Conservation (phyloP, 1,140 invertebrate genomes). For the Physella acuta region DNA sequence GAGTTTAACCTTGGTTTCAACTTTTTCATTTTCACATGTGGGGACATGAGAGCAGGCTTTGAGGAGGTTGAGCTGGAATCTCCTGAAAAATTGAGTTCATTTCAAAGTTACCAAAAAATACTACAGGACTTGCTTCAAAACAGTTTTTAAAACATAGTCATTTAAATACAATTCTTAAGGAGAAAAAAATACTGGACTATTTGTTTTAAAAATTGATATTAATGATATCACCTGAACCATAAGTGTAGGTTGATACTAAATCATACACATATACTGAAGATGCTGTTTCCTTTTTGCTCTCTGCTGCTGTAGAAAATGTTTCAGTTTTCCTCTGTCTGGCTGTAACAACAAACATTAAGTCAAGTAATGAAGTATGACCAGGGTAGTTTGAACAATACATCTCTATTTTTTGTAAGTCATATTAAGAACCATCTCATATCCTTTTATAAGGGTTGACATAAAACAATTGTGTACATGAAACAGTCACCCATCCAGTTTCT, state of each 20-base stretch:
- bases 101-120: not conserved
- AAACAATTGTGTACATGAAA: not conserved
- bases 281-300: not conserved
- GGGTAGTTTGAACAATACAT: not conserved
- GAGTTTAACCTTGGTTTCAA: not conserved
- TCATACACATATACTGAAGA: not conserved
- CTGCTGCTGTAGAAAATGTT: not conserved
- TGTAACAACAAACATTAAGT: not conserved
- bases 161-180: not conserved
- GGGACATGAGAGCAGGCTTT: not conserved
- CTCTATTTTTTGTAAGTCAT: not conserved
- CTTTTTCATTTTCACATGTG: conserved; percentile 9
- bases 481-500: not conserved
- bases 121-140: not conserved
- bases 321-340: not conserved
- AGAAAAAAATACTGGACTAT: not conserved
- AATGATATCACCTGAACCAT: not conserved
- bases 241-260: not conserved
- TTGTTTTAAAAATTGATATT: not conserved
- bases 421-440: not conserved
- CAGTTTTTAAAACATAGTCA: not conserved
- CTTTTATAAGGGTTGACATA: not conserved
- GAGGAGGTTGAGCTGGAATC: not conserved
- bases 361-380: not conserved
- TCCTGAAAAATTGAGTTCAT: not conserved